phyloP scores from a whole-genome alignment of 1,140 invertebrate genomes.

The Formica selysi region DNA sequence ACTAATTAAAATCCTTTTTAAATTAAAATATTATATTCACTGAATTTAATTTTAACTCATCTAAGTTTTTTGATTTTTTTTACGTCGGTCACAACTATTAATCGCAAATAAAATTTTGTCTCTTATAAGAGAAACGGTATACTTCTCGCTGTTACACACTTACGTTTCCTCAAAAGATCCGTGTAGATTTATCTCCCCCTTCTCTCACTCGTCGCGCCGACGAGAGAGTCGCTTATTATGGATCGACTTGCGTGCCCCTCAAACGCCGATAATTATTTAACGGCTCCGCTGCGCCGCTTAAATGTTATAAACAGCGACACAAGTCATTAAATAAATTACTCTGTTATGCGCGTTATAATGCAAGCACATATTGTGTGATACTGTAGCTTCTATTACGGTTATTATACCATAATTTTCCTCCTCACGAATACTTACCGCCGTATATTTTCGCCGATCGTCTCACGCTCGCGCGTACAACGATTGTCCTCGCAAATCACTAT shows the following conservation, averaged over 20 bases:
- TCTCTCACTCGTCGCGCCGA: constrained; percentile 17
- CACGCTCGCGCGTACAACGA: neutral
- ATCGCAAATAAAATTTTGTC: neutral
- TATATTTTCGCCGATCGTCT: constrained; percentile 10
- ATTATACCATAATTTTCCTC: constrained; percentile 56
- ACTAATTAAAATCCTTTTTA: too few species aligned
- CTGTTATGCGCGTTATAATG: constrained; percentile 58
- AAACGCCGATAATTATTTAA: constrained; percentile 60
- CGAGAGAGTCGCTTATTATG: constrained; percentile 39
- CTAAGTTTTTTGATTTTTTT: neutral
- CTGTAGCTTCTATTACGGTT: constrained; percentile 27
- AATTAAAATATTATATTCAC: neutral
- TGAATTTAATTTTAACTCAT: neutral
- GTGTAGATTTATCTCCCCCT: constrained; percentile 25
- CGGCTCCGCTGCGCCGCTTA: constrained; percentile 38
- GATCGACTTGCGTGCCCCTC: constrained; percentile 38
- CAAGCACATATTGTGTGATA: constrained; percentile 56
- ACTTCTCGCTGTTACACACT: neutral
- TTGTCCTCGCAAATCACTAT: constrained; percentile 51
- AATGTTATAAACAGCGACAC: constrained; percentile 51
- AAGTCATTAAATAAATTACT: constrained; percentile 59
- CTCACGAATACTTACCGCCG: constrained; percentile 48
- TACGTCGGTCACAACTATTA: neutral
- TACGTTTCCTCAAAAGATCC: neutral
- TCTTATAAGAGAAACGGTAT: neutral